Conservation (phyloP, 2,888 invertebrate genomes). For the Peribatodes rhomboidaria region DNA sequence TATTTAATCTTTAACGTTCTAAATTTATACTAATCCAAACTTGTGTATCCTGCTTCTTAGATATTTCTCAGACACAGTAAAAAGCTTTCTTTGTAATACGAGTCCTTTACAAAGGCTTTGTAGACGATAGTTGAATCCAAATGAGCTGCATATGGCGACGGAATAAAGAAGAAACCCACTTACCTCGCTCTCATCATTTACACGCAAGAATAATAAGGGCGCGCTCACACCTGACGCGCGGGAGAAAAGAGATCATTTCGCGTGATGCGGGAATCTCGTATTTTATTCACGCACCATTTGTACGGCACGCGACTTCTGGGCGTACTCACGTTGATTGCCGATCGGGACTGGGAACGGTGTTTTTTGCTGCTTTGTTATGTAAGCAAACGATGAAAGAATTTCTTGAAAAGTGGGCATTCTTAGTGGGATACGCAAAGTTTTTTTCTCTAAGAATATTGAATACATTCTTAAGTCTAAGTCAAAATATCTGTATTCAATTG, state of each 20-base stretch:
- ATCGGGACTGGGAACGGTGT: slow-evolving; percentile 41
- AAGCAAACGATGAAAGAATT: background rate
- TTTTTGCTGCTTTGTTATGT: slow-evolving; percentile 29
- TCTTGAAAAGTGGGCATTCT: too few relatives aligned
- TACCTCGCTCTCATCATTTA: slow-evolving; percentile 19
- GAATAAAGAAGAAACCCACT: slow-evolving; percentile 9
- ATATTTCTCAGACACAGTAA: too few relatives aligned
- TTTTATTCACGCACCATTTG: slow-evolving; percentile 75
- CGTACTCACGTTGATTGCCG: slow-evolving; percentile 55
- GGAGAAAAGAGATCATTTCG: slow-evolving; percentile 20
- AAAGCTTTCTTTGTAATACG: too few relatives aligned
- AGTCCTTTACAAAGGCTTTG: slow-evolving; percentile 3
- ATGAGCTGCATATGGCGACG: background rate
- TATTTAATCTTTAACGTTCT: too few relatives aligned
- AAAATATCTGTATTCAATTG: too few relatives aligned
- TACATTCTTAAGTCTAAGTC: too few relatives aligned
- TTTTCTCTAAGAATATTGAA: too few relatives aligned
- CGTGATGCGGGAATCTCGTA: slow-evolving; percentile 56
- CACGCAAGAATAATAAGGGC: slow-evolving; percentile 29
- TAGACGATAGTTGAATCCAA: slow-evolving; percentile 9
- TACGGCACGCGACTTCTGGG: slow-evolving; percentile 56
- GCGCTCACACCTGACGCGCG: slow-evolving; percentile 20
- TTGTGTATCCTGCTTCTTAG: too few relatives aligned
- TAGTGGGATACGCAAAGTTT: too few relatives aligned
- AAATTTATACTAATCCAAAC: too few relatives aligned